Base-by-base conservation (phyloP, 2,113 vertebrate genomes). In the Calyptommatus sinebrachiatus region DNA sequence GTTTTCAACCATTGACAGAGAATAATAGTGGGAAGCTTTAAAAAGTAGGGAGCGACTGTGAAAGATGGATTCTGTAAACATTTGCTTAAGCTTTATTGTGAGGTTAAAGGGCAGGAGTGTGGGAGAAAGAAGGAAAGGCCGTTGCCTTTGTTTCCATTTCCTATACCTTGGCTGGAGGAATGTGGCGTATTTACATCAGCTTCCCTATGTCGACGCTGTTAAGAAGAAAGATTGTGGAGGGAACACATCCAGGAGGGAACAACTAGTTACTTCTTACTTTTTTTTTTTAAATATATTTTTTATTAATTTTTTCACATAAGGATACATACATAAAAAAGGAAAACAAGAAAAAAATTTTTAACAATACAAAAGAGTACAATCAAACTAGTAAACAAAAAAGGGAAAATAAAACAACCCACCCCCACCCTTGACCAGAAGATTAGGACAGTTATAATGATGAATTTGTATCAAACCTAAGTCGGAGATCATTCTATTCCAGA, bases 31-130 rank as follows among this genome's bases (percentile, higher is more conserved):
- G 10, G 18, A 53, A 65, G 53, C 21, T 21, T 35, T n/a, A 26
- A 12, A 61, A 65, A 89, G 74, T 73, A 66, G 66, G 72, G 72
- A 71, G 50, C 50, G 5, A 80, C 67, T 0, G 2, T 48, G 57
- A 83, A 72, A 72, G 70, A 70, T 46, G 81, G 83, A 80, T 84
- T 84, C 84, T 89, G 62, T 67, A 80, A 2, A 0, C 72, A 71
- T 79, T 89, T 83, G 81, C 84, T 50, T 85, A 67, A n/a, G 76
- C 81, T 83, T 77, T 76, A 85, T 65, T 57, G 67, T 5, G 57
- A 31, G 71, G 78, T 73, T 67, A 53, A 67, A 73, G 61, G 78
- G 77, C 81, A 93, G 86, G 82, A 86, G 26, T 45, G 70, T 16
- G 53, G 53, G 16, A 16, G 53, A 48, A 16, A 84, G 63, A 1